Evolutionary conservation across 2,888 invertebrate species (phyloP), one percentile per base, ranked within the genome.

Genomic region (Oscheius onirici): DNA sequence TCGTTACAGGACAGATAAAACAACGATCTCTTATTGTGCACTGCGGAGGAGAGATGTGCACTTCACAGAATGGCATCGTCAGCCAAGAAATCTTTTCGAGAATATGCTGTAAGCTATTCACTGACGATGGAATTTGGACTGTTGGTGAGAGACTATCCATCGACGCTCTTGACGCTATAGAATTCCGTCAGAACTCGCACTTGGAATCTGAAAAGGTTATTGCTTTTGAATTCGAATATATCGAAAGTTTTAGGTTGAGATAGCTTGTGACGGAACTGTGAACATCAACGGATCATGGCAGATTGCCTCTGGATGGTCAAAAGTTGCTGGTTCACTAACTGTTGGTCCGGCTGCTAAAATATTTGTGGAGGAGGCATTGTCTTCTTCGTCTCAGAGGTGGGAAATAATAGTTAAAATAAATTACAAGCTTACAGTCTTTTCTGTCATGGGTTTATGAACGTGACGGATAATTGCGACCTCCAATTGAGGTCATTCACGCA

Each of bases 71-170:
- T 41, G 70, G 41, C 15, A 70, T 70, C 40, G 52, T 70, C 22
- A 70, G 57, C 43, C 41, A 61, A 22, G 79, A 77, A 46, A 52
- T 74, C 24, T 79, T 79, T 44, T 72, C 63, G 3, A 65, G 79
- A 41, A 65, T 77, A 17, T 49, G 24, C 20, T 76, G 79, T 69
- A 75, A 71, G 11, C 71, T 72, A 40, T 77, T 79, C 41, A 54
- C 68, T 22, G 78, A 76, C 28, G 75, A 76, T 26, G 81, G 79
- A 66, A 77, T 81, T 66, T 81, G 81, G 81, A 78, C 78, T 26
- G 70, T 75, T 13, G 81, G 79, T 1, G 78, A 78, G 24, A 70
- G 57, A 3, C 49, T 78, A 0, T 70, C 71, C n/a, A 65, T 78
- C 10, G 77, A 78, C 24, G 69, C 75, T 1, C 17, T 55, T 6